A percentile compares a stretch with the other conserved stretches of the same genome.
Evolutionary conservation across 2,888 invertebrate genomes (phyloP).

Genomic region (Alentia gelatinosa): DNA sequence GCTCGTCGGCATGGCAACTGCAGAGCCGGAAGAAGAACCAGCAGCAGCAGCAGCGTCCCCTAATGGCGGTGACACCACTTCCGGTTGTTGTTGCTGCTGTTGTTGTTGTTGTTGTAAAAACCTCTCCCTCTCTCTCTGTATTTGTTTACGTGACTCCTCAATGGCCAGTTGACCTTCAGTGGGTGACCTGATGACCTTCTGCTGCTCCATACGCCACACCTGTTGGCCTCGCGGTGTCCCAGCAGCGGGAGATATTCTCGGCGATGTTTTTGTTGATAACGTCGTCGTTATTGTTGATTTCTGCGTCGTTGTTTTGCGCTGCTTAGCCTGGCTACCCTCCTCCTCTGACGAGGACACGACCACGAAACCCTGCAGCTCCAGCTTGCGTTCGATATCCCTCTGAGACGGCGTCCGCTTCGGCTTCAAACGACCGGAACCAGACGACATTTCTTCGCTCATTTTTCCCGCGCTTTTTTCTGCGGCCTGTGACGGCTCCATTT

Average conservation of each 20-base stretch:
- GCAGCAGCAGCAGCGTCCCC: background rate
- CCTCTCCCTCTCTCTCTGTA: slow-evolving; percentile 10
- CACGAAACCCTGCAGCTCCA: background rate
- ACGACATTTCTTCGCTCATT: background rate
- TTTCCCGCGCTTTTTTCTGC: background rate
- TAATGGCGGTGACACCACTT: background rate
- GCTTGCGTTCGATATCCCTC: background rate
- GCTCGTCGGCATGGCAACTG: background rate
- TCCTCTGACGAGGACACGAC: background rate
- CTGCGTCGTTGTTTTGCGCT: background rate
- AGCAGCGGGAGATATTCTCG: background rate
- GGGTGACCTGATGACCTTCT: background rate
- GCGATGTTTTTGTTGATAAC: background rate
- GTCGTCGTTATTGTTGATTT: background rate
- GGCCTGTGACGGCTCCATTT: background rate
- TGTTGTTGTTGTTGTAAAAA: too few species aligned
- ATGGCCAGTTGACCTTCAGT: background rate
- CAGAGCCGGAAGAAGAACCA: background rate
- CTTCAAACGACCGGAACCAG: background rate
- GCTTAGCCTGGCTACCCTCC: background rate
- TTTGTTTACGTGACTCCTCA: background rate
- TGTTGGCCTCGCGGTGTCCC: background rate
- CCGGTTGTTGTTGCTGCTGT: too few species aligned
- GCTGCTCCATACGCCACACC: background rate
- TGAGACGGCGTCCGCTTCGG: background rate